phyloP scores from a whole-genome alignment of 2,888 invertebrate genomes.

The Hirtodrosophila alboralis region DNA sequence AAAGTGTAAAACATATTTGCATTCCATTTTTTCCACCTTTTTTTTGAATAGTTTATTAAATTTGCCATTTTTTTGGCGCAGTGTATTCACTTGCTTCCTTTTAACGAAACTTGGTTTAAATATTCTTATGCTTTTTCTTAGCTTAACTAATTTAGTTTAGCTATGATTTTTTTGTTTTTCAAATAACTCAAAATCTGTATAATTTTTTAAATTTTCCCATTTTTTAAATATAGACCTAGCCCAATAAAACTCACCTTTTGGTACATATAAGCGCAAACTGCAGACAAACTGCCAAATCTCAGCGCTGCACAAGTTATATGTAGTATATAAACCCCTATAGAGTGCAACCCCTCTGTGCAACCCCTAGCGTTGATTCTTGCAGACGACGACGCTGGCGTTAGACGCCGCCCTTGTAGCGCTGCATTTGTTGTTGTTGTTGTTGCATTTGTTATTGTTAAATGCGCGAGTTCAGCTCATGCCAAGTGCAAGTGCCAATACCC shows the following conservation, averaged over 20 bases:
- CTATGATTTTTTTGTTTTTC: too few relatives aligned
- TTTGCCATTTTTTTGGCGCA: too few relatives aligned
- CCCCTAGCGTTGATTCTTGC: slow-evolving; percentile 25
- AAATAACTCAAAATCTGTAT: too few relatives aligned
- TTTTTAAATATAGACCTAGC: slow-evolving; percentile 26
- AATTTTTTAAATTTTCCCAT: too few relatives aligned
- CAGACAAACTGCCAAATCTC: too few relatives aligned
- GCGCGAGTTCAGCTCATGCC: slow-evolving; percentile 69
- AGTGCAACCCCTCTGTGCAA: slow-evolving; percentile 13
- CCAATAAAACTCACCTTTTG: slow-evolving; percentile 15
- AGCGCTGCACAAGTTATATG: slow-evolving; percentile 51
- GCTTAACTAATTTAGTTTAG: neutral
- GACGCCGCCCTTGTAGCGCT: slow-evolving; percentile 46
- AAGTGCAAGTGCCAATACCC: slow-evolving; percentile 73
- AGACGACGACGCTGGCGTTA: slow-evolving; percentile 19
- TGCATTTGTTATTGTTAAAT: slow-evolving; percentile 51
- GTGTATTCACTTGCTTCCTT: too few relatives aligned
- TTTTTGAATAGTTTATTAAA: too few relatives aligned
- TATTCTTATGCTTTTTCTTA: too few relatives aligned
- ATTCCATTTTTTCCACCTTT: too few relatives aligned
- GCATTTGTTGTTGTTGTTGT: slow-evolving; percentile 41
- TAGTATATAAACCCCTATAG: neutral
- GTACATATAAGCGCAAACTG: too few relatives aligned
- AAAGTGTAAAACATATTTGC: too few relatives aligned
- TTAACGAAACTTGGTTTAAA: too few relatives aligned